Conservation (phyloP, 2,113 vertebrate species). For the Ovibos moschatus region DNA sequence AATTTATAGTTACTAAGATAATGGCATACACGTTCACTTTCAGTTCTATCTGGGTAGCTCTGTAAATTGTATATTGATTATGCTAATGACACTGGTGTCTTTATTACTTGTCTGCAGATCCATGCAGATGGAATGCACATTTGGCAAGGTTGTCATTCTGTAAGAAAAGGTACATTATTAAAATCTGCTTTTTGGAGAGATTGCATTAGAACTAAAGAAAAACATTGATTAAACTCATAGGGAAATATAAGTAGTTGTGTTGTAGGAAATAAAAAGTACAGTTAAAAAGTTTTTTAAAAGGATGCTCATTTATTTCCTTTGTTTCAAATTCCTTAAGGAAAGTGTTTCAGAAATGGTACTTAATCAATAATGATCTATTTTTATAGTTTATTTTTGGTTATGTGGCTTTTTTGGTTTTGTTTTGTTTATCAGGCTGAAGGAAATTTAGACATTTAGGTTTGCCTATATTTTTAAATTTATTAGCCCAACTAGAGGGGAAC, state of each 20-base stretch:
- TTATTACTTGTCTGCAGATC: conserved; percentile 82
- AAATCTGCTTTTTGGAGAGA: conserved; percentile 43
- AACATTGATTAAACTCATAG: conserved; percentile 67
- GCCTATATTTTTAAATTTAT: conserved; percentile 74
- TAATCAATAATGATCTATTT: conserved; percentile 83
- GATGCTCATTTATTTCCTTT: conserved; percentile 72
- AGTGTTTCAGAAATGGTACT: conserved; percentile 70
- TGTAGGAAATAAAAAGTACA: conserved; percentile 67
- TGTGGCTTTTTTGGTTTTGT: conserved; percentile 65
- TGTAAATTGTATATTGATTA: conserved; percentile 88
- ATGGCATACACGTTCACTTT: conserved; percentile 70
- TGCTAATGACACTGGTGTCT: conserved; percentile 81
- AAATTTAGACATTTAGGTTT: conserved; percentile 60
- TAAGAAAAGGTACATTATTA: conserved; percentile 60
- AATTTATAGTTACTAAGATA: conserved; percentile 79
- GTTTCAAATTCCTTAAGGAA: conserved; percentile 77
- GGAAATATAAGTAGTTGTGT: conserved; percentile 66
- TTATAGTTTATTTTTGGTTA: conserved; percentile 79
- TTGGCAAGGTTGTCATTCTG: conserved; percentile 68
- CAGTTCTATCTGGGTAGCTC: conserved; percentile 82
- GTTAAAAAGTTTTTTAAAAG: conserved; percentile 53
- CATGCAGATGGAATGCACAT: conserved; percentile 80
- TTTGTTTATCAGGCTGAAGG: conserved; percentile 77
- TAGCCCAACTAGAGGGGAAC: conserved; percentile 67
- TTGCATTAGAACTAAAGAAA: conserved; percentile 66